Conservation (phyloP, 2,888 invertebrate genomes). For the Papilio protenor region DNA sequence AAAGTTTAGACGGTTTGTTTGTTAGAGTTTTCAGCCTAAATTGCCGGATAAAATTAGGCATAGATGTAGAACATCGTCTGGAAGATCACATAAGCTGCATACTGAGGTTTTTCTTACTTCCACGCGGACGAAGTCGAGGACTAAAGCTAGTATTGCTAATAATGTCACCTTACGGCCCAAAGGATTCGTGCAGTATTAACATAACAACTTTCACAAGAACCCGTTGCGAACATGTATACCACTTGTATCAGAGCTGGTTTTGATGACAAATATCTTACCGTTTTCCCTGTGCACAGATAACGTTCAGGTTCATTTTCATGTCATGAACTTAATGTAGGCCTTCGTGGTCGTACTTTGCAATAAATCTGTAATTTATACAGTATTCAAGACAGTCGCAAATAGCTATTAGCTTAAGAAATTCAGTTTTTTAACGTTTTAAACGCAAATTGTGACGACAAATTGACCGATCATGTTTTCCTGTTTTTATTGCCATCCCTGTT, state of each 20-base stretch:
- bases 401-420: no score
- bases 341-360: background rate
- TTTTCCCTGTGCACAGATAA: background rate
- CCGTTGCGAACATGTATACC: background rate
- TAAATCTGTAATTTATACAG: background rate
- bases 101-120: background rate
- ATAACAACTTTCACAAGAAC: constrained; percentile 36
- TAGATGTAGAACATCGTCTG: no score
- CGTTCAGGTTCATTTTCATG: background rate
- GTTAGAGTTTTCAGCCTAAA: no score
- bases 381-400: background rate
- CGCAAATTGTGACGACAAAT: no score
- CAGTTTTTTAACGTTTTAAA: no score
- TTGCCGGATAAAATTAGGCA: no score
- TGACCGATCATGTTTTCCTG: no score
- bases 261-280: constrained; percentile 3
- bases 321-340: background rate
- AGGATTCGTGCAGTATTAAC: constrained; percentile 33
- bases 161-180: background rate
- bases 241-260: background rate
- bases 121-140: no score
- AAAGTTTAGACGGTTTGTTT: no score
- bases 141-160: background rate
- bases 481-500: no score
- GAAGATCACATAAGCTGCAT: no score